A percentile compares a stretch with the other conserved stretches of the same genome.
These are phyloP conservation scores for Pristionchus arcanus DNA, from an alignment of 2,888 invertebrate genomes.

Conservation along the genomic window DNA sequence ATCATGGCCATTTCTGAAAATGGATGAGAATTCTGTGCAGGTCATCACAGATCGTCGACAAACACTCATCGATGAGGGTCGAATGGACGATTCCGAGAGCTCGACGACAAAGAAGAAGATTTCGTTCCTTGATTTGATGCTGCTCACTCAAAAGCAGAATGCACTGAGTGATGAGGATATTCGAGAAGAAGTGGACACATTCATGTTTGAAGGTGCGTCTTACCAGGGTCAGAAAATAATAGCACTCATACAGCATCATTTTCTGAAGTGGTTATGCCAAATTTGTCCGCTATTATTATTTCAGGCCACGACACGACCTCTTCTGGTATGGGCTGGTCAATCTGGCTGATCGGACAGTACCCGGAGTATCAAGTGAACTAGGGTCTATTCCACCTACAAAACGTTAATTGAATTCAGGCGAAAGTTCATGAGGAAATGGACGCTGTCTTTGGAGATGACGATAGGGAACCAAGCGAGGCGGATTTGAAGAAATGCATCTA, in stretches of 20 bases:
- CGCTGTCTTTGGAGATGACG: conserved; percentile 57
- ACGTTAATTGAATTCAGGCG: conserved; percentile 55
- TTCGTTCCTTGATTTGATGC: conserved; percentile 81
- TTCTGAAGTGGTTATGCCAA: too few relatives aligned
- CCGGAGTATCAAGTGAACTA: conserved; percentile 79
- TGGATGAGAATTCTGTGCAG: neutral
- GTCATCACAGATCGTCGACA: conserved; percentile 59
- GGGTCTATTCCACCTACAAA: too few relatives aligned
- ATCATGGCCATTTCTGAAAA: too few relatives aligned
- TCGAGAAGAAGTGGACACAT: conserved; percentile 82
- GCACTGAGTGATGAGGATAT: conserved; percentile 80
- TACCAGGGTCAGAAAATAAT: too few relatives aligned
- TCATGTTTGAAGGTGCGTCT: conserved; percentile 81
- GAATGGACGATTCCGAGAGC: conserved; percentile 41
- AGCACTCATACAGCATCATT: too few relatives aligned
- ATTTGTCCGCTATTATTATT: too few relatives aligned
- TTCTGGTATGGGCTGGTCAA: conserved; percentile 61
- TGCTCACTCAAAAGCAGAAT: conserved; percentile 78
- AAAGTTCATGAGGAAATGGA: conserved; percentile 60
- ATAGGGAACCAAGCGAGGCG: conserved; percentile 60
- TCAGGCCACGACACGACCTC: conserved; percentile 68
- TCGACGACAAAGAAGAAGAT: conserved; percentile 59
- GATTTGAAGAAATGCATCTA: conserved; percentile 64
- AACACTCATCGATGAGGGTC: conserved; percentile 18
- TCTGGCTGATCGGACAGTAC: conserved; percentile 72